phyloP scores from a whole-genome alignment of 2,113 vertebrate species.

The Ceyx margarethae region DNA sequence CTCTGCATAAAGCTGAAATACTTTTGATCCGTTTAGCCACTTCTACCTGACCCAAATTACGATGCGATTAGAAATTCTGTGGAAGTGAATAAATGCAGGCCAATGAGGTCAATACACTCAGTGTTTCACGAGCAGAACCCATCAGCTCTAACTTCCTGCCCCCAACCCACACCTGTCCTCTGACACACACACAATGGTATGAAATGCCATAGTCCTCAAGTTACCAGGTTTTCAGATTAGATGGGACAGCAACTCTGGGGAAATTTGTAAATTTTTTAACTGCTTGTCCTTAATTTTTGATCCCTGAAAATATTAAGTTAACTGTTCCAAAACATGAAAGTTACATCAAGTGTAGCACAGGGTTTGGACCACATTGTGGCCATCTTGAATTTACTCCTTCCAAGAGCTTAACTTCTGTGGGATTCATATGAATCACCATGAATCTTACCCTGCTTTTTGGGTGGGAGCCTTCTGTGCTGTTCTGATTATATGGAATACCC shows the following conservation, averaged over 20 bases:
- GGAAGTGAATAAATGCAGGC: not conserved
- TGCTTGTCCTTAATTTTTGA: not conserved
- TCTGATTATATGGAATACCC: not conserved
- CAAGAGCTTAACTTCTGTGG: not conserved
- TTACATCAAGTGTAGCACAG: not conserved
- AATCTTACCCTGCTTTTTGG: not conserved
- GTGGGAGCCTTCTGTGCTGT: not conserved
- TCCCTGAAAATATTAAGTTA: not conserved
- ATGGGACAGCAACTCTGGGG: not conserved
- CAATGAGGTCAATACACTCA: not conserved
- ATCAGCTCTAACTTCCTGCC: not conserved
- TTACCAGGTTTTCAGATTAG: not conserved
- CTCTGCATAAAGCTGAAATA: not conserved
- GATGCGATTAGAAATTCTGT: not conserved
- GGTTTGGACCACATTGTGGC: not conserved
- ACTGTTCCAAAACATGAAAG: not conserved
- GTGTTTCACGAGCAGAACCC: not conserved
- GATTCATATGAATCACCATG: not conserved
- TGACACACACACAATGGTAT: not conserved
- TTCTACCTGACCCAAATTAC: not conserved
- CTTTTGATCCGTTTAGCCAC: not conserved
- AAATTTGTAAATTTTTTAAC: not conserved
- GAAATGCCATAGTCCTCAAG: not conserved
- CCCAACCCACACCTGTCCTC: not conserved
- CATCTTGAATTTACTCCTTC: not conserved